Evolutionary conservation across 2,888 invertebrate species (phyloP), one percentile per base, ranked within the genome.

Genomic region (Perithous albicinctus): DNA sequence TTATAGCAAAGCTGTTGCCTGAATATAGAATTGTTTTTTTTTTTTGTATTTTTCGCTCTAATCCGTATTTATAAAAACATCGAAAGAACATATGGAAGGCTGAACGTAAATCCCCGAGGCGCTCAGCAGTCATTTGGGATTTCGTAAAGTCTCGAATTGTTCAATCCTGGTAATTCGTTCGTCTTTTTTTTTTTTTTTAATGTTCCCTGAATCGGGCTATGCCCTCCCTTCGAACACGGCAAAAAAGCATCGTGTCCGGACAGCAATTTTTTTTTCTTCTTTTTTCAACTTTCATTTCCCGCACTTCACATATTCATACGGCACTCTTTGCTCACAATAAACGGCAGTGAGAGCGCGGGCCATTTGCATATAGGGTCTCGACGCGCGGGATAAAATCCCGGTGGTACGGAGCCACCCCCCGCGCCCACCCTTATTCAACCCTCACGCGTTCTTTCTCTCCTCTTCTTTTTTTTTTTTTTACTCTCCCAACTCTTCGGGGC

Each of bases 241-340:
- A 72, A 69, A 26, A 72, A 76, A 67, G 70, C 76, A 67, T 79
- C 67, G 32, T 61, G 75, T 78, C 35, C 78, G 82, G 72, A 76
- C 54, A 61, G 66, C 76, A 46, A 79, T 73, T 80, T 80, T 83
- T 74, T 78, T 80, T 35, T 35, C 29, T 67, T 87, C n/a, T 88
- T 86, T 84, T 85, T 88, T 61, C 61, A 43, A 64, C 83, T 84
- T 89, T 88, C 87, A 86, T 89, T 88, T 87, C 85, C 88, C 87
- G 86, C 88, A 89, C 89, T 91, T 90, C 89, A 89, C 89, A 86
- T 90, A 90, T 91, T 90, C 90, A 90, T 91, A 89, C 87, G 81
- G 85, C 78, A 85, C 87, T 89, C 89, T 90, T 90, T 91, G 88
- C 89, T 90, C 86, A 90, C 89, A 91, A 91, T 91, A 90, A 91